Base-by-base conservation (phyloP, 2,797 vertebrate species). In the Trichosurus vulpecula region DNA sequence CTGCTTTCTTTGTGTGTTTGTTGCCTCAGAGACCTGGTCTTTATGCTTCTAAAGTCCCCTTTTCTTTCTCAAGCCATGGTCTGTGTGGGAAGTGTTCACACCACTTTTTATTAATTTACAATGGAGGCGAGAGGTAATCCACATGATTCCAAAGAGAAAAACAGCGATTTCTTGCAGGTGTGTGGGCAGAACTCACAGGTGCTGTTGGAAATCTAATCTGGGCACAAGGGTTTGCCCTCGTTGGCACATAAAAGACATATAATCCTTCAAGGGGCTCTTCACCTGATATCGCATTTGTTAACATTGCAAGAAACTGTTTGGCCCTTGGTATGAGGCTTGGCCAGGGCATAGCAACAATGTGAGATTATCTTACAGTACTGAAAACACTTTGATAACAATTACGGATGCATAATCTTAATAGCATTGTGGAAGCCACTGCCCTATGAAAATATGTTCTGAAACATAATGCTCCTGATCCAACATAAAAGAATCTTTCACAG, bases 91-190 rank as follows among this genome's bases (percentile, higher is more conserved):
- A 97, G 55, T 92, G 52, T 41, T 94, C 96, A 51, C 51, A 93
- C 90, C 90, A 31, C 53, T 96, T 95, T 97, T 95, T 96, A 96
- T 94, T 95, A 92, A 91, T 92, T 87, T 58, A 93, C 47, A 92
- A 47, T 95, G 96, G 96, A 97, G 58, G 93, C 92, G 41, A 66
- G 47, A 96, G 96, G 96, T 97, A 95, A 96, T 96, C 95, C 95
- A 94, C 93, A 58, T 12, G 92, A 93, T 74, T 95, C 95, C 61
- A 81, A 61, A 91, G 96, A 92, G 13, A 94, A 97, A 97, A 96
- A 90, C 92, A 95, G 94, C 94, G n/a, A 95, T 94, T 97, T 95
- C 92, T 95, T 95, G 97, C 97, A 98, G 98, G 97, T 97, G 93
- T 95, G 95, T 93, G 94, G 96, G 97, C 96, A 97, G 91, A 94